Evolutionary conservation across 2,888 invertebrate genomes (phyloP).

Genomic region (Drosophila nr. medialis): DNA sequence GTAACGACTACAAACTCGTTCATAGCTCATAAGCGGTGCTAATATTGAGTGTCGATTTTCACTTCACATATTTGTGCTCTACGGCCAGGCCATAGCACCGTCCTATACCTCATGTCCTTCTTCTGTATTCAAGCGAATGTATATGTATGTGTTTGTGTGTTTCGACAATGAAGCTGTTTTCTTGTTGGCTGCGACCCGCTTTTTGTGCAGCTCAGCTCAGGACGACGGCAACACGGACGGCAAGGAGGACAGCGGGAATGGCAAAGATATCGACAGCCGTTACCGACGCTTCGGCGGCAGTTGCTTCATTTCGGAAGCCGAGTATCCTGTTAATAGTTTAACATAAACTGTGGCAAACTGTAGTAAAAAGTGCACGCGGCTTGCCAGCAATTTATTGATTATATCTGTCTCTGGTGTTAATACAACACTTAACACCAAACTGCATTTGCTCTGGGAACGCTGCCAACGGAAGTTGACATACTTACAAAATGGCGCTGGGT

Average conservation of each 20-base stretch:
- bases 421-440: constrained; percentile 42
- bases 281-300: constrained; percentile 41
- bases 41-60: constrained; percentile 81
- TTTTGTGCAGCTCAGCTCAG: constrained; percentile 49
- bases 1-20: constrained; percentile 55
- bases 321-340: constrained; percentile 79
- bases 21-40: constrained; percentile 79
- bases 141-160: constrained; percentile 10
- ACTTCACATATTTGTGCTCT: constrained; percentile 54
- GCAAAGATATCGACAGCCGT: constrained; percentile 11
- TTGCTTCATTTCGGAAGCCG: constrained; percentile 74
- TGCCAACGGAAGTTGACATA: constrained; percentile 69
- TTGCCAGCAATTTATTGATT: constrained; percentile 67
- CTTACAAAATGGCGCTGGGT: constrained; percentile 40
- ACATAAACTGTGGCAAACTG: constrained; percentile 81
- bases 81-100: constrained; percentile 68
- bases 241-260: constrained; percentile 8
- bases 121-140: constrained; percentile 5
- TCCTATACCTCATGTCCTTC: constrained; percentile 23
- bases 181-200: constrained; percentile 65
- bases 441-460: constrained; percentile 23
- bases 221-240: constrained; percentile 8
- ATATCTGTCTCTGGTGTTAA: constrained; percentile 34
- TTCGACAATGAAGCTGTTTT: constrained; percentile 61
- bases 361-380: constrained; percentile 65